These are phyloP conservation scores for Epinotia bilunana DNA, from an alignment of 2,888 invertebrate genomes.

Conservation along the genomic window DNA sequence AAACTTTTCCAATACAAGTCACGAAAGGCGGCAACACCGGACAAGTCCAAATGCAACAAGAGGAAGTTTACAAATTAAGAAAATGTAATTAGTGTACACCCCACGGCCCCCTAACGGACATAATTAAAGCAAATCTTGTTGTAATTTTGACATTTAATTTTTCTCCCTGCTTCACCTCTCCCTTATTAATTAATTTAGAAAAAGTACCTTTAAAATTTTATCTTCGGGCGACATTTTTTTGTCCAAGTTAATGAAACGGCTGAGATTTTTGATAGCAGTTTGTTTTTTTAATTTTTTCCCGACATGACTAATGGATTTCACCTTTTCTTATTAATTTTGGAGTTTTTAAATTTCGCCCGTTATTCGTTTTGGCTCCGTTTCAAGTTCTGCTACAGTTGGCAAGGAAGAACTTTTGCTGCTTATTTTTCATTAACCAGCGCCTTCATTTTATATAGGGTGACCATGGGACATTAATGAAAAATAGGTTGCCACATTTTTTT, in stretches of 20 bases:
- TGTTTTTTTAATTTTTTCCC: slow-evolving; percentile 59
- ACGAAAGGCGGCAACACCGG: slow-evolving; percentile 54
- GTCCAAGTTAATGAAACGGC: slow-evolving; percentile 74
- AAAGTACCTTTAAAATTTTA: slow-evolving; percentile 80
- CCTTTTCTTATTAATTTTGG: slow-evolving; percentile 60
- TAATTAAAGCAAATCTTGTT: slow-evolving; percentile 83
- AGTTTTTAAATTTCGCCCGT: slow-evolving; percentile 45
- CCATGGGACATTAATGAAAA: neutral
- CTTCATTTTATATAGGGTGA: slow-evolving; percentile 4
- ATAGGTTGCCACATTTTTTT: neutral
- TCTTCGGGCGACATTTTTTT: slow-evolving; percentile 76
- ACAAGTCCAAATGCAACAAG: slow-evolving; percentile 58
- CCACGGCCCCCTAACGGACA: slow-evolving; percentile 63
- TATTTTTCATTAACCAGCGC: slow-evolving; percentile 26
- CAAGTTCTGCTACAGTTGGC: slow-evolving; percentile 31
- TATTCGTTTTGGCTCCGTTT: slow-evolving; percentile 44
- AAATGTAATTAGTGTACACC: slow-evolving; percentile 78
- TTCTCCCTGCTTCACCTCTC: slow-evolving; percentile 74
- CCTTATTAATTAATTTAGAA: slow-evolving; percentile 80
- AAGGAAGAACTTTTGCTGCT: slow-evolving; percentile 14
- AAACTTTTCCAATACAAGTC: slow-evolving; percentile 55
- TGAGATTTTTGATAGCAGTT: slow-evolving; percentile 76
- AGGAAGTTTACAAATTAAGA: slow-evolving; percentile 82
- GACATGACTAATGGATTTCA: slow-evolving; percentile 65
- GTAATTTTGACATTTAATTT: slow-evolving; percentile 84